These are phyloP conservation scores for Cynocephalus volans DNA, from an alignment of 2,113 vertebrate species.

Conservation along the genomic window DNA sequence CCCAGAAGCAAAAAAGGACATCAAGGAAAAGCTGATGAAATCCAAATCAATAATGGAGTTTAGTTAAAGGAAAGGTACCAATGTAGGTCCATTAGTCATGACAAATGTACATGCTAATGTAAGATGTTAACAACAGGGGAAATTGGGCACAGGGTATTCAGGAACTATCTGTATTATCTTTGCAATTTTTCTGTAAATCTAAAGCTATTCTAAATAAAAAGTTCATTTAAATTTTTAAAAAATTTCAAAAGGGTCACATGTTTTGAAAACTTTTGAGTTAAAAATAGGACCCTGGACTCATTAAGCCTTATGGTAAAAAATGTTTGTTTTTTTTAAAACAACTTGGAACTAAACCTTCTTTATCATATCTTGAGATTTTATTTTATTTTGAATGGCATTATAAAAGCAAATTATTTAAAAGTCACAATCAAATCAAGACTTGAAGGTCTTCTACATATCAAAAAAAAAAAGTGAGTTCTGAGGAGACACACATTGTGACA, in stretches of 20 bases:
- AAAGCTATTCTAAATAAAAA: conserved; percentile 51
- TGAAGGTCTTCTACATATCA: neutral
- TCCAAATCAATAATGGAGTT: neutral
- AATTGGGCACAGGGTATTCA: neutral
- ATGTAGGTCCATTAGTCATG: neutral
- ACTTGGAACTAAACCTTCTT: neutral
- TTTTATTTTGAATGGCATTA: conserved; percentile 21
- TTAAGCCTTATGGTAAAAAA: neutral
- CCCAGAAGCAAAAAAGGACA: neutral
- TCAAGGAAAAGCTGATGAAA: neutral
- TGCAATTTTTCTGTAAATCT: neutral
- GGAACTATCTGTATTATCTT: neutral
- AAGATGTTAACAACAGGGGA: neutral
- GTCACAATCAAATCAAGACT: conserved; percentile 41
- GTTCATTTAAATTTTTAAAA: neutral
- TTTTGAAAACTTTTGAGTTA: neutral
- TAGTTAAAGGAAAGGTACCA: neutral
- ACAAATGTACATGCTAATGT: neutral
- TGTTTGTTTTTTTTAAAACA: neutral
- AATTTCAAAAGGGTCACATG: neutral
- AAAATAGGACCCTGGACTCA: neutral
- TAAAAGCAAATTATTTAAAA: conserved; percentile 27
- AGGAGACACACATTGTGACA: neutral
- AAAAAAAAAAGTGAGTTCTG: neutral
- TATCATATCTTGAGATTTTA: neutral